A percentile compares a stretch with the other conserved stretches of the same genome.
phyloP scores from a whole-genome alignment of 2,888 invertebrate species.

The Coelogynopora nodosa region DNA sequence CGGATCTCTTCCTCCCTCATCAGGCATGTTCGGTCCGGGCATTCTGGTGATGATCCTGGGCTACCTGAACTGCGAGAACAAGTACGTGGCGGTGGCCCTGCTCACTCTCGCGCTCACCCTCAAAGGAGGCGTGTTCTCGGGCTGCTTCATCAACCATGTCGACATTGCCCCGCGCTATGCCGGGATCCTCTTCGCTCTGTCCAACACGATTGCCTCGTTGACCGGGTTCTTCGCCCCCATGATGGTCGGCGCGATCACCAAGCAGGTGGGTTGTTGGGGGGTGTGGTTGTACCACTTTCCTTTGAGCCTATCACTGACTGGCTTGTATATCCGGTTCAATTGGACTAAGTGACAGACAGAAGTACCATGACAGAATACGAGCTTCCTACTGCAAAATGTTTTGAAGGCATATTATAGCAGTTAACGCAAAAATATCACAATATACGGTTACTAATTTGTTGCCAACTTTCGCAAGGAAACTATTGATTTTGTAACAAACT shows the following conservation, averaged over 20 bases:
- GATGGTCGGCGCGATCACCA: conserved; percentile 56
- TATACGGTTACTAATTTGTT: too few species aligned
- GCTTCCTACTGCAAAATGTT: too few species aligned
- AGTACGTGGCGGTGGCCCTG: conserved; percentile 53
- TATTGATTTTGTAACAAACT: too few species aligned
- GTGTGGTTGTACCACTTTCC: too few species aligned
- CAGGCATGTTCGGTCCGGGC: conserved; percentile 57
- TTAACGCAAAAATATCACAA: too few species aligned
- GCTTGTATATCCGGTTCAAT: too few species aligned
- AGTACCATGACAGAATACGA: too few species aligned
- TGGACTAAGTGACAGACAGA: too few species aligned
- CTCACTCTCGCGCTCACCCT: conserved; percentile 55
- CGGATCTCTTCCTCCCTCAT: too few species aligned
- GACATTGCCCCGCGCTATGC: conserved; percentile 60
- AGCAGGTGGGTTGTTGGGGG: conserved; percentile 52
- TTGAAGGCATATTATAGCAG: too few species aligned
- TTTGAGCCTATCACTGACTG: too few species aligned
- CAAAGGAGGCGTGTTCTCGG: conserved; percentile 57
- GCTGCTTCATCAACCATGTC: conserved; percentile 60
- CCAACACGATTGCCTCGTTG: conserved; percentile 59
- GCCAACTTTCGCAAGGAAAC: too few species aligned
- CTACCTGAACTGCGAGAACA: conserved; percentile 56
- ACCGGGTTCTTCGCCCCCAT: conserved; percentile 59
- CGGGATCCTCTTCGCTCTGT: conserved; percentile 59
- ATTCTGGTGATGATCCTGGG: conserved; percentile 55